Percentiles rank a stretch among this genome's conserved stretches.
Conservation (phyloP, 2,888 invertebrate species). For the Abscondita cerata region DNA sequence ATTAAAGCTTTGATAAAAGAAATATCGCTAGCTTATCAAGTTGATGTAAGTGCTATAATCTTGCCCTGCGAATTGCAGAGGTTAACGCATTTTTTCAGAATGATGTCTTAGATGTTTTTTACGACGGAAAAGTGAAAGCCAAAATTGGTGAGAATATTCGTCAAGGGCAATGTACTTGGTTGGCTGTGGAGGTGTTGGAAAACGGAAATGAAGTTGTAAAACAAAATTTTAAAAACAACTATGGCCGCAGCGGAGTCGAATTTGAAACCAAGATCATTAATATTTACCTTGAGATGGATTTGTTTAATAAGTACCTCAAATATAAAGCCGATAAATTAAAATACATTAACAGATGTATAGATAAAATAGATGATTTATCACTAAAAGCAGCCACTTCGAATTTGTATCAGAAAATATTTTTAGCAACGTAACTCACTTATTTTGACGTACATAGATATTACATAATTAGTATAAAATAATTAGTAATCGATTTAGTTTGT, state of each 20-base stretch:
- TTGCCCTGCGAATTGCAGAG: no score
- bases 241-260: not conserved
- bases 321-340: not conserved
- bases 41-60: slow-evolving; percentile 2
- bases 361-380: no score
- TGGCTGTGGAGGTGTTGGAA: not conserved
- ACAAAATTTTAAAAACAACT: not conserved
- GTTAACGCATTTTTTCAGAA: not conserved
- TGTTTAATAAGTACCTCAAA: not conserved
- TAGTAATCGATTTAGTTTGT: no score
- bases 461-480: no score
- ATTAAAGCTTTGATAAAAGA: not conserved
- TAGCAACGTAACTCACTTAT: no score
- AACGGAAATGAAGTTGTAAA: not conserved
- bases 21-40: not conserved
- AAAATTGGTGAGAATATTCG: not conserved
- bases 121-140: not conserved
- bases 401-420: no score
- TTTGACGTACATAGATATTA: no score
- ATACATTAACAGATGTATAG: no score
- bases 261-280: not conserved
- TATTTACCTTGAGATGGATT: not conserved
- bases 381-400: no score
- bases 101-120: not conserved
- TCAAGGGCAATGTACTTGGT: not conserved